Base-by-base conservation (phyloP, 2,113 vertebrate species). In the Passer montanus region DNA sequence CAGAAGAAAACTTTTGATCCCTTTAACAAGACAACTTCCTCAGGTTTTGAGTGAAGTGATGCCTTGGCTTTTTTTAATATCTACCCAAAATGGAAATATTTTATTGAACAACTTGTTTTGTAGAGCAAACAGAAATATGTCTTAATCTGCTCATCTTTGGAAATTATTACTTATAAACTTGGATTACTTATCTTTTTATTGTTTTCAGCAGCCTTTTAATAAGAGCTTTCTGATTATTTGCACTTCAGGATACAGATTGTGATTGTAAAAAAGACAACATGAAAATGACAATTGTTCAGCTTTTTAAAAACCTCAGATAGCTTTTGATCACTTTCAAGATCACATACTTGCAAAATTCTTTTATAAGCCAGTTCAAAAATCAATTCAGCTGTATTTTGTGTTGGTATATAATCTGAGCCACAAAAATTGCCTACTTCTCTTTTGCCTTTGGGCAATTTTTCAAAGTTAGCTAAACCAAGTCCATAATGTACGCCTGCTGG, bases 391-490 rank as follows among this genome's bases (percentile, higher is more conserved):
- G 74, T 89, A 91, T 79, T 96, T 94, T 94, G 80, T 91, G 89
- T 93, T 97, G 91, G 77, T 87, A 94, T 96, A 97, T 96, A 95
- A 96, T 86, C 94, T 94, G 89, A 97, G 86, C 93, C 97, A 97
- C 94, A 97, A 93, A 97, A 98, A 97, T 95, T 97, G 93, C 94
- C 90, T 90, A 93, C 94, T 97, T 92, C 82, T 96, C 56, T 94
- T 96, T 96, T 95, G 95, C 97, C 97, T 96, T 95, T 95, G 94
- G 96, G 97, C 95, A 97, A 94, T 97, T 98, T 98, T 98, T 98
- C 97, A 98, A 93, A 97, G 95, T 97, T 96, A 97, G 97, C 97
- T 97, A 98, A 98, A 98, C 97, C 94, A 94, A 98, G 96, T 98
- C 97, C 97, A 96, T 98, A 98, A 98, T 97, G 96, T 97, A 96